Base-by-base conservation (phyloP, 2,113 vertebrate genomes). In the Catagonus wagneri region DNA sequence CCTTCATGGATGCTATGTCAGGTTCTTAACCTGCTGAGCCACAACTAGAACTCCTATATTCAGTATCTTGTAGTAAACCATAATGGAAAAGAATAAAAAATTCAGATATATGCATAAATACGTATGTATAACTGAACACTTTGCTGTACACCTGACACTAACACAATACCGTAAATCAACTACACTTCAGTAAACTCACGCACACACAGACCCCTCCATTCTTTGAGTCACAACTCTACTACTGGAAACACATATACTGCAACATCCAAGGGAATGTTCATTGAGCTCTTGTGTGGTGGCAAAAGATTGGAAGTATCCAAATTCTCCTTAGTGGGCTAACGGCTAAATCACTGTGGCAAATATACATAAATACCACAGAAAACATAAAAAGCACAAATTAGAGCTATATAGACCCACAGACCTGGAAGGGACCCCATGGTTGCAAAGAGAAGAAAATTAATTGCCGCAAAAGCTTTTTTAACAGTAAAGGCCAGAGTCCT, bases 241-340 rank as follows among this genome's bases (percentile, higher is more conserved):
- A 29, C n/a, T 7, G 6, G 22, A 78, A 34, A 50, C 10, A 1
- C 0, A 19, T 29, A 66, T 58, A 14, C 7, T 63, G 58, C 16
- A 23, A 83, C 25, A 32, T 50, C 36, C 17, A 27, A 71, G 39
- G 17, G n/a, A 22, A 15, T 2, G 11, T 20, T 19, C 44, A 27
- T 1, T 17, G 78, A 63, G 34, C 63, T 65, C n/a, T 34, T 71
- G 79, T 8, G 14, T 8, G 83, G 60, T 39, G 32, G 72, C 39
- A 29, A 15, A 23, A 20, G n/a, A 9, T 4, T 1, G 1, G 1
- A 44, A 61, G 54, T 16, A n/a, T 2, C 36, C 4, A 1, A 0
- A 23, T 39, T 52, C 20, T 56, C 58, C 44, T 34, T 23, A 23
- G 6, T 3, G 25, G n/a, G 27, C 23, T n/a, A 71, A 32, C 12